Percentiles rank a stretch among this genome's conserved stretches.
These are phyloP conservation scores for Phrixothrix hirtus DNA, from an alignment of 2,888 invertebrate genomes.

Conservation along the genomic window DNA sequence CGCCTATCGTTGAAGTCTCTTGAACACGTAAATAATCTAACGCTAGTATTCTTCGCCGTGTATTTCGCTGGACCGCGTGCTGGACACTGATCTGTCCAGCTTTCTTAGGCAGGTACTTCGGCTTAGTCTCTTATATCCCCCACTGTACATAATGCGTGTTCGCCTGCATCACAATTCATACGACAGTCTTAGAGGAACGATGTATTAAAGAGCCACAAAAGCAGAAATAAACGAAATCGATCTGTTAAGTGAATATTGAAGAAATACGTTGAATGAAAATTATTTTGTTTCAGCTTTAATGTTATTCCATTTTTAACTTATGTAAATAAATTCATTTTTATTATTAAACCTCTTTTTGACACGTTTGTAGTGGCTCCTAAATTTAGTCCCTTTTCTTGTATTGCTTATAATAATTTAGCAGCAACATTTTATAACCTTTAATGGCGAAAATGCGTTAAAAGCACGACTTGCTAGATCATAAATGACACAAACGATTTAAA, in stretches of 20 bases:
- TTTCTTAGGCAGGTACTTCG: conserved; percentile 36
- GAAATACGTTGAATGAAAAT: too few relatives aligned
- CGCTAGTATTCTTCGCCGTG: conserved; percentile 23
- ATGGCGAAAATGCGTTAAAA: conserved; percentile 18
- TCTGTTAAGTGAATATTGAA: conserved; percentile 42
- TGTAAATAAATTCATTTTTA: too few relatives aligned
- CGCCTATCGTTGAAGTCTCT: conserved; percentile 26
- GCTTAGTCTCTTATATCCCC: conserved; percentile 34
- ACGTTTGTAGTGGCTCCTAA: too few relatives aligned
- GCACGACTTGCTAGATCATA: conserved; percentile 5
- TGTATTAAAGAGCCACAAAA: conserved; percentile 49
- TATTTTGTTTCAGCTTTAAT: too few relatives aligned
- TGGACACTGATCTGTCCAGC: conserved; percentile 46
- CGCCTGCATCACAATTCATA: conserved; percentile 45
- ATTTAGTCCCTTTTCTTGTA: too few relatives aligned
- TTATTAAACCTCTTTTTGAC: too few relatives aligned
- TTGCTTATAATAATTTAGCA: conserved; percentile 29
- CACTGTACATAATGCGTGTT: conserved; percentile 41
- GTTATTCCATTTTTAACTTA: too few relatives aligned
- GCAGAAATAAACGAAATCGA: conserved; percentile 50
- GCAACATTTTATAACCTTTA: conserved; percentile 23
- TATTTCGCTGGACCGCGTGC: conserved; percentile 45
- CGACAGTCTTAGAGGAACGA: conserved; percentile 48
- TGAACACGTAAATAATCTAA: conserved; percentile 1
- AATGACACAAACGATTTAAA: too few relatives aligned